phyloP scores from a whole-genome alignment of 2,888 invertebrate genomes.

The Drosophila paranaensis region DNA sequence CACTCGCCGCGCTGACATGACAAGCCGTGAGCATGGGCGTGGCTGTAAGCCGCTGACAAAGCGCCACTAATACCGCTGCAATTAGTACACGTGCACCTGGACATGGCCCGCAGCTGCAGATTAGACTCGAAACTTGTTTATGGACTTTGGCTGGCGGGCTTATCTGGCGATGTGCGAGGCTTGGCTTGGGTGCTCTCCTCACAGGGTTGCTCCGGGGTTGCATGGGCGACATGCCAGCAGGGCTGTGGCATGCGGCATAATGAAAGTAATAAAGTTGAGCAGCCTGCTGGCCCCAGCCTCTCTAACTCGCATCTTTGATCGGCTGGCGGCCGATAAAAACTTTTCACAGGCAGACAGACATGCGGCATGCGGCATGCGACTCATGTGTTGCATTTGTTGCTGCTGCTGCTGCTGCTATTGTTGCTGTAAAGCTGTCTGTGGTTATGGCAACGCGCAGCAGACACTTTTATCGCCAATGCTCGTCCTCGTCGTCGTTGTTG shows the following conservation, averaged over 20 bases:
- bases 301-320: slow-evolving; percentile 25
- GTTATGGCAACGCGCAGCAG: slow-evolving; percentile 66
- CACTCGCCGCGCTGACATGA: slow-evolving; percentile 53
- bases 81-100: slow-evolving; percentile 74
- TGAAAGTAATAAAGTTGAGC: slow-evolving; percentile 79
- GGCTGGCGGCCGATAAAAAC: slow-evolving; percentile 65
- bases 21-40: slow-evolving; percentile 27
- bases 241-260: slow-evolving; percentile 62
- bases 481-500: too few relatives aligned
- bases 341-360: slow-evolving; percentile 44
- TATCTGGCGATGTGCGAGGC: not conserved
- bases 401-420: too few relatives aligned
- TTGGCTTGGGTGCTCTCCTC: not conserved
- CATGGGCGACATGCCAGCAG: slow-evolving; percentile 39
- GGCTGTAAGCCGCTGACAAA: slow-evolving; percentile 76
- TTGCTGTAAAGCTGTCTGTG: slow-evolving; percentile 63
- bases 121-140: slow-evolving; percentile 75
- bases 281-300: not conserved
- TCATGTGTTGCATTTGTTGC: slow-evolving; percentile 9
- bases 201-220: slow-evolving; percentile 9
- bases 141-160: slow-evolving; percentile 49
- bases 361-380: slow-evolving; percentile 1
- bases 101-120: slow-evolving; percentile 59
- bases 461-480: slow-evolving; percentile 79
- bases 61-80: slow-evolving; percentile 76